Conservation (phyloP, 2,888 invertebrate species). For the Lordiphosa andalusiaca region DNA sequence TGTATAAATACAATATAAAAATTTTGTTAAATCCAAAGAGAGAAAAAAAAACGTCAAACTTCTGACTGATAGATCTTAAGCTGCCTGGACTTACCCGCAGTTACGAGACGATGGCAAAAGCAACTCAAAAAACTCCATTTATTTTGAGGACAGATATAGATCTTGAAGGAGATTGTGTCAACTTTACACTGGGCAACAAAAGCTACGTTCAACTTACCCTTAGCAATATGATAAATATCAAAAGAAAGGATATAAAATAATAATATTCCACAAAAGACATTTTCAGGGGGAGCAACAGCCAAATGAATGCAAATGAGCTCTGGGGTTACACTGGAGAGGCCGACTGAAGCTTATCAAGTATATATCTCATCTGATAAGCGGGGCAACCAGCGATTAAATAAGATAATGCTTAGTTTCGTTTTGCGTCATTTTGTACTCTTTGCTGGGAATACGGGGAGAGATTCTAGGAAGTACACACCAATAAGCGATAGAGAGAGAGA, state of each 20-base stretch:
- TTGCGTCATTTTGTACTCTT: slow-evolving; percentile 3
- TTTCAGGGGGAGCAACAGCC: slow-evolving; percentile 18
- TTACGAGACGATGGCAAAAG: slow-evolving; percentile 14
- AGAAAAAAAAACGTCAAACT: slow-evolving; percentile 8
- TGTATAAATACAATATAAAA: slow-evolving; percentile 15
- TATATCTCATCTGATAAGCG: slow-evolving; percentile 13
- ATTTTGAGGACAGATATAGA: slow-evolving; percentile 51
- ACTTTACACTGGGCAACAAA: not conserved
- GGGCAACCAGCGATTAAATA: slow-evolving; percentile 25
- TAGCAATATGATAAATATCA: slow-evolving; percentile 48
- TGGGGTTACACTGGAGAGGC: not conserved
- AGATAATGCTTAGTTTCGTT: slow-evolving; percentile 1
- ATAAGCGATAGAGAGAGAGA: no score
- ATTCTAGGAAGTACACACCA: no score
- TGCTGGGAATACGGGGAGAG: no score
- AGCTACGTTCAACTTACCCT: slow-evolving; percentile 43
- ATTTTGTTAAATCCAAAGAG: not conserved
- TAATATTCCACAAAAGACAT: slow-evolving; percentile 58
- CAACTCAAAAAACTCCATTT: slow-evolving; percentile 36
- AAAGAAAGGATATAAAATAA: slow-evolving; percentile 50
- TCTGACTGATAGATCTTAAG: slow-evolving; percentile 9
- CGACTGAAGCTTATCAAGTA: not conserved
- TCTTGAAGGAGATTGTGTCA: slow-evolving; percentile 24
- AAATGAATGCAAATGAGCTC: slow-evolving; percentile 35
- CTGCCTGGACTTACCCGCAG: slow-evolving; percentile 50